Evolutionary conservation across 2,888 invertebrate genomes (phyloP).

Genomic region (Exocentrus adspersus): DNA sequence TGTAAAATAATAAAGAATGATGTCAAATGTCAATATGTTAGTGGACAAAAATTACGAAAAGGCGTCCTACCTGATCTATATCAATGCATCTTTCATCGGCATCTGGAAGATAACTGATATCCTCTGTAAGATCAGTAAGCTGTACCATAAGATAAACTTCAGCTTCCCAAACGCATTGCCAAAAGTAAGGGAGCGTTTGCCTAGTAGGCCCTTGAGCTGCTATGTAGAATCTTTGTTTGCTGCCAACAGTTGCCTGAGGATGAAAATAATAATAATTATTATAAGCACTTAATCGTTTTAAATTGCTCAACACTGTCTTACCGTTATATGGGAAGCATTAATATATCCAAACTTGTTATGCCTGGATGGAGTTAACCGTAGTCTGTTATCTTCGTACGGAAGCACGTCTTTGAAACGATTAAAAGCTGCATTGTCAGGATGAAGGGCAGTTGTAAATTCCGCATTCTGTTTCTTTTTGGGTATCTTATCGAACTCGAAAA

Average conservation of each 20-base stretch:
- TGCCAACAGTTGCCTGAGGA: constrained; percentile 81
- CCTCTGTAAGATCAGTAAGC: constrained; percentile 70
- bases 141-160: constrained; percentile 85
- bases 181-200: constrained; percentile 72
- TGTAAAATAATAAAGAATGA: too few relatives aligned
- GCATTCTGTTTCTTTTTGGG: constrained; percentile 78
- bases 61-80: constrained; percentile 78
- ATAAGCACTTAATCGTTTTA: too few relatives aligned
- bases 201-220: constrained; percentile 77
- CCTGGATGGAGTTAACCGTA: constrained; percentile 82
- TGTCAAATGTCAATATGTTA: too few relatives aligned
- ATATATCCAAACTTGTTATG: constrained; percentile 90
- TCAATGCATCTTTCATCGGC: constrained; percentile 69
- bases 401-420: constrained; percentile 76
- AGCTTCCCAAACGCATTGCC: constrained; percentile 93
- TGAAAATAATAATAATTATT: too few relatives aligned
- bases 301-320: constrained; percentile 57
- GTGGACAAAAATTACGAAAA: too few relatives aligned
- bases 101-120: constrained; percentile 71
- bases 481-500: constrained; percentile 88
- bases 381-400: constrained; percentile 91
- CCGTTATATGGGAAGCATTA: constrained; percentile 91
- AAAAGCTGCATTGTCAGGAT: constrained; percentile 72
- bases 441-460: constrained; percentile 76
- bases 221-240: constrained; percentile 86